phyloP scores from a whole-genome alignment of 2,888 invertebrate genomes.

The Drosophila rellima region DNA sequence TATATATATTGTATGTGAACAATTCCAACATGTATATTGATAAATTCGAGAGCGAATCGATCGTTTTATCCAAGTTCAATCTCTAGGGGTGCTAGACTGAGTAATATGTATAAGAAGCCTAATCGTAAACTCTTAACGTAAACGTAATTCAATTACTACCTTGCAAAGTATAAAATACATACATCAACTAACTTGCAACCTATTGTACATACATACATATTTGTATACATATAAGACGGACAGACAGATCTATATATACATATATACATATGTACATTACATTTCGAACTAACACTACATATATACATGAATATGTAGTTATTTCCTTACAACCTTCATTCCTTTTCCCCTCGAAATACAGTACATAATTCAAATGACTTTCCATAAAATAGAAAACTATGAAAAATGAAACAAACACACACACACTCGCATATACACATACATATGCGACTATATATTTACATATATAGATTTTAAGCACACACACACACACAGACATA shows the following conservation, averaged over 20 bases:
- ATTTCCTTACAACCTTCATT: neutral
- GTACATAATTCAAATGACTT: conserved; percentile 19
- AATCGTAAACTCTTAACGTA: conserved; percentile 54
- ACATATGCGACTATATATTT: conserved; percentile 57
- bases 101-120: conserved; percentile 60
- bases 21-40: conserved; percentile 69
- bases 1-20: conserved; percentile 32
- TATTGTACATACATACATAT: conserved; percentile 48
- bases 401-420: conserved; percentile 4
- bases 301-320: conserved; percentile 16
- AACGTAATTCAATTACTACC: conserved; percentile 76
- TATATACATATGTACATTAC: conserved; percentile 30
- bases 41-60: conserved; percentile 62
- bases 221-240: conserved; percentile 40
- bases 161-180: conserved; percentile 76
- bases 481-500: conserved; percentile 24
- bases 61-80: conserved; percentile 76
- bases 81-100: conserved; percentile 83
- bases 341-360: neutral
- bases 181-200: conserved; percentile 51
- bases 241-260: conserved; percentile 31
- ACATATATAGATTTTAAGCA: conserved; percentile 67
- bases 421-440: conserved; percentile 20
- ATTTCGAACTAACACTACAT: conserved; percentile 18
- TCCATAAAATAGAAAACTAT: neutral